phyloP scores from a whole-genome alignment of 2,113 vertebrate genomes.

The Isurus oxyrinchus region DNA sequence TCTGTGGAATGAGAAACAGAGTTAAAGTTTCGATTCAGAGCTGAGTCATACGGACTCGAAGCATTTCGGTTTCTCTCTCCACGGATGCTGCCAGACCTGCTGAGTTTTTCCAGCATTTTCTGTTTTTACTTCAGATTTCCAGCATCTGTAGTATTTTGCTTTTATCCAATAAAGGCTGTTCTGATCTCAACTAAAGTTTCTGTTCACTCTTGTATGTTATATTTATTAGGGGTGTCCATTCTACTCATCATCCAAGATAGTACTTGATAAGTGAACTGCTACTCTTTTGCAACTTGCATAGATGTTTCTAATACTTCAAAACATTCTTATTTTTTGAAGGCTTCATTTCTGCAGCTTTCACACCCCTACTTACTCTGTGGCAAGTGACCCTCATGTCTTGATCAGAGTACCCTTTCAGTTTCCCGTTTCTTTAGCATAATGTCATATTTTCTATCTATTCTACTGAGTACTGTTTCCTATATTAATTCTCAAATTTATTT shows the following conservation, averaged over 20 bases:
- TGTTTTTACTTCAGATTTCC: too few species aligned
- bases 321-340: not conserved
- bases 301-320: not conserved
- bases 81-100: too few species aligned
- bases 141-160: too few species aligned
- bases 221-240: not conserved
- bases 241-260: not conserved
- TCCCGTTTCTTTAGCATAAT: not conserved
- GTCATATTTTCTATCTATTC: not conserved
- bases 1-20: too few species aligned
- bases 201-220: not conserved
- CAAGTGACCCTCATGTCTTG: not conserved
- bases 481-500: not conserved
- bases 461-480: not conserved
- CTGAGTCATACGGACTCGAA: too few species aligned
- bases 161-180: too few species aligned
- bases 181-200: not conserved
- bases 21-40: too few species aligned
- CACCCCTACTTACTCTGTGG: not conserved
- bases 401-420: not conserved
- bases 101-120: too few species aligned
- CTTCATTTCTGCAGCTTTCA: not conserved
- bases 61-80: too few species aligned
- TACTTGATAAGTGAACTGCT: not conserved
- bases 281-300: not conserved